Base-by-base conservation (phyloP, 2,888 invertebrate genomes). In the Cetonia aurata region DNA sequence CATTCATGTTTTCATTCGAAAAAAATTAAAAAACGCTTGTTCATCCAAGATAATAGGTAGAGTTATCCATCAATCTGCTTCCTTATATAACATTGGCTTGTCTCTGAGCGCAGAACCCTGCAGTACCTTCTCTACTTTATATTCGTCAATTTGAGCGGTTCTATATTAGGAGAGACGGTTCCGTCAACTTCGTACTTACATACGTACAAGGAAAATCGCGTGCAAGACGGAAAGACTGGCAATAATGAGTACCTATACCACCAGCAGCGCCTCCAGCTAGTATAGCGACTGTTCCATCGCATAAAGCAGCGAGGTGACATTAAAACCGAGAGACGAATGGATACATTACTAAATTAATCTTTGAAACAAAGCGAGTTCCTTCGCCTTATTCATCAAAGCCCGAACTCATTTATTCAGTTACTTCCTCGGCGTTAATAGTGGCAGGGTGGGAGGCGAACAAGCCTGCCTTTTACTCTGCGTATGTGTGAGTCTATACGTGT, bases 261-360 rank as follows among this genome's bases (percentile, higher is more conserved):
- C 15, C 15, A 3, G 13, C 50, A 15, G 13, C 15, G 15, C 19
- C 19, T 13, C 50, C 15, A 50, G 50, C 15, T 15, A 9, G 50
- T 19, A 15, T 9, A 8, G 50, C 50, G 50, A 50, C 50, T 9
- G 12, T 15, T 15, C 17, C 50, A 50, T 17, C 25, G 25, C 25
- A 25, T 25, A 25, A 25, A 25, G 25, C 25, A 13, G 59, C 19
- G 53, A 52, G 52, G 44, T 41, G 65, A 44, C 66, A 41, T 46
- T 74, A 80, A 80, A 81, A 82, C 83, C 25, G 25, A 81, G 81
- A 82, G 83, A 83, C 81, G 81, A 82, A 83, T 83, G 81, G 81
- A 79, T 83, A 81, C 82, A 82, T 83, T 83, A 82, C 82, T 78
- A 82, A 82, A 83, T 83, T 83, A 83, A 83, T 83, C 83, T 83